Conservation (phyloP, 2,888 invertebrate species). For the Pecten maximus region DNA sequence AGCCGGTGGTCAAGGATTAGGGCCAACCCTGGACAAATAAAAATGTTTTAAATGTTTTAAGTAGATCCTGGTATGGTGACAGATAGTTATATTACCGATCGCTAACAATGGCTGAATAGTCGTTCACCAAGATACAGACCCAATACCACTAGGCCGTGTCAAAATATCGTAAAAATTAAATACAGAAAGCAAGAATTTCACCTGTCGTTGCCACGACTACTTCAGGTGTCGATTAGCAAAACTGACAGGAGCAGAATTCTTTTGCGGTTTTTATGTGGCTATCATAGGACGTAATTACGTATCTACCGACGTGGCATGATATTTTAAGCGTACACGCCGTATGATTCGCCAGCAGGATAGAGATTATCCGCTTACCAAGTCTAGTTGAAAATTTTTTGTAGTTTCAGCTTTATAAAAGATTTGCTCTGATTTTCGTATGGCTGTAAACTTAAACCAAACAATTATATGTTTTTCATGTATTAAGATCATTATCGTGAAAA, state of each 20-base stretch:
- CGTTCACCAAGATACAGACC: background rate
- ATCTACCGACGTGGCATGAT: background rate
- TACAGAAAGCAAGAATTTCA: background rate
- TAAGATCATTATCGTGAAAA: background rate
- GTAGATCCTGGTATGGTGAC: background rate
- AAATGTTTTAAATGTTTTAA: background rate
- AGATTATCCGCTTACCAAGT: background rate
- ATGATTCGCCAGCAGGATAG: background rate
- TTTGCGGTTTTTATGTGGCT: background rate
- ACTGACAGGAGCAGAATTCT: background rate
- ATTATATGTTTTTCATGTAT: constrained; percentile 13
- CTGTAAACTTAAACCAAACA: background rate
- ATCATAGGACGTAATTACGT: background rate
- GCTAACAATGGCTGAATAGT: background rate
- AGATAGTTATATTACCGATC: background rate
- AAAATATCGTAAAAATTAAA: background rate
- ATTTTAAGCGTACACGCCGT: background rate
- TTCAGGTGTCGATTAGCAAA: background rate
- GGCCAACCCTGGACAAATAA: background rate
- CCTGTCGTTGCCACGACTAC: constrained; percentile 29
- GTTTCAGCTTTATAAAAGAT: background rate
- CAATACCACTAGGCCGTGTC: background rate
- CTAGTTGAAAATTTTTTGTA: background rate
- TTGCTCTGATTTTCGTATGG: background rate
- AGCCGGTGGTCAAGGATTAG: constrained; percentile 2